Evolutionary conservation across 2,888 invertebrate genomes (phyloP), one percentile per base, ranked within the genome.

Genomic region (Tridacna crocea): DNA sequence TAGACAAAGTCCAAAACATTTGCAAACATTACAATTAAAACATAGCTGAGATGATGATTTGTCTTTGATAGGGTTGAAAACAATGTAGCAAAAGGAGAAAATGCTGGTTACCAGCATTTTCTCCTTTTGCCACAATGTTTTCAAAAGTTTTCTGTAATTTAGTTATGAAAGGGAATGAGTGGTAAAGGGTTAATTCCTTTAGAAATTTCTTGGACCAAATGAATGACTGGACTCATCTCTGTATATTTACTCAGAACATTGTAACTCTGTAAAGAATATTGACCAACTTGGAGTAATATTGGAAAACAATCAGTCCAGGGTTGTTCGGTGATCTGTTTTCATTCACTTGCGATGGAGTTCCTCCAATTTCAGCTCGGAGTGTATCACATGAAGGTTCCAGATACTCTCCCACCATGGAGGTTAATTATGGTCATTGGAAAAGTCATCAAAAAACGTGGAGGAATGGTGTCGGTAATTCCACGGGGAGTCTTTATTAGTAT

Each of bases 361-460:
- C 74, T 51, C 58, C 58, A 51, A 74, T 79, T 74, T 60, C 47
- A 11, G 47, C 22, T 22, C 46, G 13, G 73, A 73, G 58, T 60
- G 58, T 73, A 73, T 58, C 73, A 60, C 26, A 55, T 58, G 73
- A 36, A 73, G 73, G 27, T 73, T 60, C 51, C 22, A 26, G 36
- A 73, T 73, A 73, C 70, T 70, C 61, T 61, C 36, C 46, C 22
- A 47, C 61, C n/a, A 22, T 17, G 46, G 51, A 77, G 81, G 81
- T 81, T 81, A 81, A 81, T 81, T 81, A 77, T 36, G 74, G 47
- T 68, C 68, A 81, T 81, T 77, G 75, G 48, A 77, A 77, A 70
- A 70, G 70, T 70, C 70, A 70, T 70, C 70, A 70, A 70, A 70
- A 70, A 70, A 47, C 70, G 24, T 48, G 26, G 70, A 70, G 70